These are phyloP conservation scores for Teinopalpus imperialis DNA, from an alignment of 2,888 invertebrate species.

Conservation along the genomic window DNA sequence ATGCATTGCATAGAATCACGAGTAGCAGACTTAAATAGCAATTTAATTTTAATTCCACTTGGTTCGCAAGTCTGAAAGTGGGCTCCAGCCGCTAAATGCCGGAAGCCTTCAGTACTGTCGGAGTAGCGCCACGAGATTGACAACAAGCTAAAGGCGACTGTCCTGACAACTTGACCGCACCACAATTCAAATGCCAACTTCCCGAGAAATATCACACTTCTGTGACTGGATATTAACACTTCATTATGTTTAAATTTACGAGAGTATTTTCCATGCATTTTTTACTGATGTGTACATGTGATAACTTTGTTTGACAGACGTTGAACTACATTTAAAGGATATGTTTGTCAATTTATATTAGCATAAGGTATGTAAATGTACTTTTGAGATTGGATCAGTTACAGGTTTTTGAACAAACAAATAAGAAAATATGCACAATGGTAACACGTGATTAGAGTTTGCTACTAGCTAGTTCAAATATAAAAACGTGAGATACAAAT, in stretches of 20 bases:
- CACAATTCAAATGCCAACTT: conserved; percentile 39
- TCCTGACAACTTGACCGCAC: conserved; percentile 21
- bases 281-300: neutral
- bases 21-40: neutral
- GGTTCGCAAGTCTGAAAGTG: conserved; percentile 6
- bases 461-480: too few species aligned
- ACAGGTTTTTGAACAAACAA: too few species aligned
- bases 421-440: too few species aligned
- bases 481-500: too few species aligned
- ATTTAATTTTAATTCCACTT: conserved; percentile 13
- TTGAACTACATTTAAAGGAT: neutral
- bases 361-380: too few species aligned
- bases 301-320: neutral
- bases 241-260: conserved; percentile 6
- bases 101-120: conserved; percentile 46
- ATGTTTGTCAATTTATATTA: too few species aligned
- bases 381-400: too few species aligned
- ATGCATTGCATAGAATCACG: neutral
- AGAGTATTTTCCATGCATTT: neutral
- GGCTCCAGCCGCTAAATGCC: conserved; percentile 46
- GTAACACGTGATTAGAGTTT: too few species aligned
- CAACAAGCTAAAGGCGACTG: conserved; percentile 44
- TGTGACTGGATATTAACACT: conserved; percentile 26
- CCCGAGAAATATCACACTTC: conserved; percentile 47
- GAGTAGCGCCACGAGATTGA: conserved; percentile 48